Conservation (phyloP, 2,888 invertebrate species). For the Seladonia tumulorum region DNA sequence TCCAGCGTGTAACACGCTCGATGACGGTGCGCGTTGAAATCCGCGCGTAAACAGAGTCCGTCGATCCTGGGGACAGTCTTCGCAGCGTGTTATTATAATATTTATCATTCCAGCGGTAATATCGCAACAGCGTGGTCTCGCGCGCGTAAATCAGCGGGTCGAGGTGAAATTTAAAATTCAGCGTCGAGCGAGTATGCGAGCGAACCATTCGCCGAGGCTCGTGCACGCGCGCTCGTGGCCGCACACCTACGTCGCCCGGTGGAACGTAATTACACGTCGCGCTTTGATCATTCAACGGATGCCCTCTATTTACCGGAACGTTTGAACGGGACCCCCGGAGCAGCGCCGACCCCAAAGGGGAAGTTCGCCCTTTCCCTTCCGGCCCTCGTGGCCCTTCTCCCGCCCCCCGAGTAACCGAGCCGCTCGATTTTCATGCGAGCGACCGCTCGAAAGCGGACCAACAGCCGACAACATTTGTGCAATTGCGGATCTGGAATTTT, state of each 20-base stretch:
- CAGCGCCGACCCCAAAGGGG: constrained; percentile 28
- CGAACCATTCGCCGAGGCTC: not conserved
- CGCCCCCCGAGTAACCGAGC: constrained; percentile 1
- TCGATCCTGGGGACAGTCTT: not conserved
- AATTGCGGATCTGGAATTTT: constrained; percentile 74
- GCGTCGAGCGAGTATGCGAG: constrained; percentile 5
- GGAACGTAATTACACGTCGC: constrained; percentile 48
- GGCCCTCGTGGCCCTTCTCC: constrained; percentile 18
- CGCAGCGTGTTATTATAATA: constrained; percentile 17
- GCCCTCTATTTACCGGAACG: constrained; percentile 47
- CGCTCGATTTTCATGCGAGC: constrained; percentile 39
- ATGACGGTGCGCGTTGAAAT: not conserved
- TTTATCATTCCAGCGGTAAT: constrained; percentile 23
- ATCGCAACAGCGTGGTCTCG: constrained; percentile 12
- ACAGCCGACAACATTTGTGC: constrained; percentile 65
- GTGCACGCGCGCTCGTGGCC: not conserved
- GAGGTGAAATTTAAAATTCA: constrained; percentile 43
- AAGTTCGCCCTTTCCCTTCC: constrained; percentile 63
- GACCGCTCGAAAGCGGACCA: constrained; percentile 25
- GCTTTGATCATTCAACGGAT: constrained; percentile 54
- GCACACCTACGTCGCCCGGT: constrained; percentile 23
- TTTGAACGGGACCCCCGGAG: constrained; percentile 28
- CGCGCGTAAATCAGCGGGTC: constrained; percentile 14
- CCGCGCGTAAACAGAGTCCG: not conserved
- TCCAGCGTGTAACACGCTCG: not conserved